Evolutionary conservation across 2,113 vertebrate species (phyloP).

Genomic region (Microcebus lehilahytsara): DNA sequence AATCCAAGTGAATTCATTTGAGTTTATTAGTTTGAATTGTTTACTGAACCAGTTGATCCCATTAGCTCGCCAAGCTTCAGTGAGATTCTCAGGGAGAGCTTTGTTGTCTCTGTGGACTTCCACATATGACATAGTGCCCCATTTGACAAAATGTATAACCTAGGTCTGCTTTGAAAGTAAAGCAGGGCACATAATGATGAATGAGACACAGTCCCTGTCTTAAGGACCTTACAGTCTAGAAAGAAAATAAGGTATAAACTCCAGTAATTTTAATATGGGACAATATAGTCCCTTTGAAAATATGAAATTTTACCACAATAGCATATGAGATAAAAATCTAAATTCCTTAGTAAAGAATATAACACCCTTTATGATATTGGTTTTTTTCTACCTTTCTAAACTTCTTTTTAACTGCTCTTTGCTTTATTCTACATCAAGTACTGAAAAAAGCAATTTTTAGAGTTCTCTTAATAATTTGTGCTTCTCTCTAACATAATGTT

Average conservation of each 20-base stretch:
- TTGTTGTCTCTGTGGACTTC: not conserved
- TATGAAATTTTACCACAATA: not conserved
- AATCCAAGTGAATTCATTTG: not conserved
- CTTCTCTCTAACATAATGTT: not conserved
- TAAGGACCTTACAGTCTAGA: not conserved
- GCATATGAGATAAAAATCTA: not conserved
- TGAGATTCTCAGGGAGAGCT: not conserved
- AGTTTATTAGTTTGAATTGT: not conserved
- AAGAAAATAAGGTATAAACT: not conserved
- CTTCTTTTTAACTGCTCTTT: not conserved
- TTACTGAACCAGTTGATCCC: not conserved
- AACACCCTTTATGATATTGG: not conserved
- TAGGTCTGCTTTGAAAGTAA: not conserved
- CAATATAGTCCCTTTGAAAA: not conserved
- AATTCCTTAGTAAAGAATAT: not conserved
- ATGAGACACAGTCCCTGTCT: not conserved
- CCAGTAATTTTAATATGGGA: not conserved
- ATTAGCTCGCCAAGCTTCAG: not conserved
- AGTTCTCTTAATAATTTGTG: not conserved
- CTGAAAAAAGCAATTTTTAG: not conserved
- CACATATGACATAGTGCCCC: not conserved
- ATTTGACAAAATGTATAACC: not conserved
- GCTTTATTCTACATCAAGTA: not conserved
- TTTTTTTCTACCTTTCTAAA: not conserved
- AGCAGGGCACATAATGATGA: not conserved